Base-by-base conservation (phyloP, 2,113 vertebrate species). In the Speoplatyrhinus poulsoni region DNA sequence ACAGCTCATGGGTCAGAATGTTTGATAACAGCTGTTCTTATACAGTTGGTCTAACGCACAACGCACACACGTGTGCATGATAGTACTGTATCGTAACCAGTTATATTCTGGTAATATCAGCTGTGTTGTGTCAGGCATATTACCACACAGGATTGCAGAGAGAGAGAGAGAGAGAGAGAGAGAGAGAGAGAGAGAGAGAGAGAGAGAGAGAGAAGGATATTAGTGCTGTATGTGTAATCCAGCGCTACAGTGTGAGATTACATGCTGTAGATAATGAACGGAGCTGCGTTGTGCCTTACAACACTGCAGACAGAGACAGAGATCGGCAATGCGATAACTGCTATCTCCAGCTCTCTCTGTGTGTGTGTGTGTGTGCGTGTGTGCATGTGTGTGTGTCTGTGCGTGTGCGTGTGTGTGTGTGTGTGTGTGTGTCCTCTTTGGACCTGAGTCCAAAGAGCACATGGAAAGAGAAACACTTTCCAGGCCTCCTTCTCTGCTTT, bases 191-290 rank as follows among this genome's bases (percentile, higher is more conserved):
- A 12, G 48, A 67, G 65, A 72, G 69, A 70, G 67, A 65, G 78
- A 88, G 87, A 54, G 57, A 12, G 48, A 67, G 65, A 72, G 69
- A 68, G 67, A 64, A 76, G 87, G 87, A 84, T 89, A 85, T 85
- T 76, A 80, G 83, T 77, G 82, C 87, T 87, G 88, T 88, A 86
- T 83, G 84, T 88, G 71, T 88, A 88, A 90, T 89, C 89, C 87
- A 72, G 71, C 15, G n/a, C 63, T 71, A 82, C 78, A 84, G 64
- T 33, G 65, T 70, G 58, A 79, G 88, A 87, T 87, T 87, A 80
- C 67, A 78, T 1, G 41, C 67, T 72, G 77, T 19, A 56, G 70
- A 70, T 87, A 82, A 85, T 83, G 72, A 86, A 79, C 77, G 75
- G 50, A 61, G 80, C 82, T 73, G 67, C 71, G 74, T 70, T 75